Evolutionary conservation across 2,888 invertebrate genomes (phyloP), one percentile per base, ranked within the genome.

Genomic region (Pheosia gnoma): DNA sequence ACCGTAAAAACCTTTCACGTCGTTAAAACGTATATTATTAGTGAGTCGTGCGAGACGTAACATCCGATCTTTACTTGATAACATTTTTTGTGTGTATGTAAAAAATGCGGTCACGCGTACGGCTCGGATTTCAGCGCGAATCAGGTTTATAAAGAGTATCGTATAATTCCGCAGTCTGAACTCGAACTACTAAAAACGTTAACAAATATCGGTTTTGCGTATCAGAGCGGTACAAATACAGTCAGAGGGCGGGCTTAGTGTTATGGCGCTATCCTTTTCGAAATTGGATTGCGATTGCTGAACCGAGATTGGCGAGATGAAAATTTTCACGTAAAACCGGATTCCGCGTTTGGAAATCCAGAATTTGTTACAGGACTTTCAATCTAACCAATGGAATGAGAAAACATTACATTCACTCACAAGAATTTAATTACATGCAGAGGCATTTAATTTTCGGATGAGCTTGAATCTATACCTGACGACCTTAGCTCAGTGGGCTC

Each of bases 221-320:
- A 69, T 62, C 62, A 59, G 57, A 62, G 53, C 66, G 59, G 68
- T 65, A 73, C 64, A 71, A 25, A 74, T 72, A 64, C 67, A 75
- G 63, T 72, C 62, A 67, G 61, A 75, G 66, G 51, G 69, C 65
- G 58, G 68, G 70, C 66, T 68, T 67, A 73, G 70, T 68, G 69
- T 72, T 70, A 79, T 67, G 59, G 62, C 63, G 66, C 69, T 66
- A 72, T 75, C 71, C 74, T 70, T 73, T 69, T 71, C 65, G 71
- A 74, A 82, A 83, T 83, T 76, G 81, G 82, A 81, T 81, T 76
- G 75, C 74, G 70, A 77, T 75, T 74, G 75, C 66, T 73, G 74
- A 78, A 74, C 76, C 77, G 77, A 76, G 76, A 75, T 75, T 68
- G 76, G 69, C 37, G 66, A 63, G 61, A 75, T 76, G 72, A 76